Conservation (phyloP, 2,797 vertebrate species). For the Poecilia gillii region DNA sequence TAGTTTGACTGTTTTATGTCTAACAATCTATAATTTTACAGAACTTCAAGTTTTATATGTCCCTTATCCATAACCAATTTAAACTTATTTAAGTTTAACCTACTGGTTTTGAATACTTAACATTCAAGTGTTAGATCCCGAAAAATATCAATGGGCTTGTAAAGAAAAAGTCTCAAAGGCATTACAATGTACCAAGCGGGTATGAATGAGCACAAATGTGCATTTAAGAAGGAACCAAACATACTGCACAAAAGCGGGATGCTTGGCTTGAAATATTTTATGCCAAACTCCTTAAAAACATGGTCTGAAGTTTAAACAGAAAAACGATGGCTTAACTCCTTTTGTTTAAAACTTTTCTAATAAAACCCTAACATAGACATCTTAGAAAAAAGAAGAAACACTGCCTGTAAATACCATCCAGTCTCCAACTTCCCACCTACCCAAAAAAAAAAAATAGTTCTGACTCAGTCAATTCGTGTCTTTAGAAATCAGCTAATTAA, state of each 20-base stretch:
- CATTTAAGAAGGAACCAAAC: slow-evolving; percentile 19
- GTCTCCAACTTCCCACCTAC: slow-evolving; percentile 1
- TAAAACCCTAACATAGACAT: slow-evolving; percentile 5
- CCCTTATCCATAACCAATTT: not conserved
- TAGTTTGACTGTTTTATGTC: not conserved
- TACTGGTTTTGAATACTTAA: not conserved
- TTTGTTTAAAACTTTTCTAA: not conserved
- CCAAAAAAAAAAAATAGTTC: slow-evolving; percentile 8
- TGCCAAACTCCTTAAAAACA: slow-evolving; percentile 1
- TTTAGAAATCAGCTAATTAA: slow-evolving; percentile 20
- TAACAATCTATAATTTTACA: not conserved
- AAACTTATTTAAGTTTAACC: not conserved
- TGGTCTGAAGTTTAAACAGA: not conserved
- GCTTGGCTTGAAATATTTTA: slow-evolving; percentile 7
- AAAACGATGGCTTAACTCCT: not conserved
- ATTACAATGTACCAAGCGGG: slow-evolving; percentile 35
- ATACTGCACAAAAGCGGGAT: not conserved
- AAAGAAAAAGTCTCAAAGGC: not conserved
- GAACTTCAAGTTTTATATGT: not conserved
- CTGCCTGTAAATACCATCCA: slow-evolving; percentile 24
- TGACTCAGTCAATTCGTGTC: slow-evolving; percentile 5
- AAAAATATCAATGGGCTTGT: slow-evolving; percentile 25
- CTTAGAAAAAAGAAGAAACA: slow-evolving; percentile 9
- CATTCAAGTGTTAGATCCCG: not conserved
- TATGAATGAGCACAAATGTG: not conserved